Evolutionary conservation across 2,797 vertebrate species (phyloP).

Genomic region (Cyclura pinguis): DNA sequence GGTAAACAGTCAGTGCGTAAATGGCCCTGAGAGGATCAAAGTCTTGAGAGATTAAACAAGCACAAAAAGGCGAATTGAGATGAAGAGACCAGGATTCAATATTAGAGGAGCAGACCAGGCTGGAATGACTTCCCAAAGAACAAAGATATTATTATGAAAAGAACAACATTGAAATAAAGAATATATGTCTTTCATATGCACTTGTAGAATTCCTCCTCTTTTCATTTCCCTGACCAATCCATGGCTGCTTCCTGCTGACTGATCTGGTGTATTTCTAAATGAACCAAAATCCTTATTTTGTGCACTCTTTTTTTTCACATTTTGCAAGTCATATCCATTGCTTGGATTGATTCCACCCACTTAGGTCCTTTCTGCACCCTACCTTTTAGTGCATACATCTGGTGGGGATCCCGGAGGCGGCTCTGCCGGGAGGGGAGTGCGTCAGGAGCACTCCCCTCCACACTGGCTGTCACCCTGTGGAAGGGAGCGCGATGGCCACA

Average conservation of each 20-base stretch:
- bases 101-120: neutral
- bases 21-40: conserved; percentile 5
- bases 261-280: neutral
- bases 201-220: neutral
- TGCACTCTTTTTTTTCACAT: neutral
- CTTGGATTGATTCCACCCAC: neutral
- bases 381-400: no score
- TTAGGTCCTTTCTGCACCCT: no score
- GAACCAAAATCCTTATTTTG: neutral
- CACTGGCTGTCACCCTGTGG: no score
- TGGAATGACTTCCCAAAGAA: neutral
- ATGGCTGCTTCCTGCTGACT: neutral
- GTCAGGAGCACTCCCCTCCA: no score
- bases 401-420: no score
- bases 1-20: neutral
- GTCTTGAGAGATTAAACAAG: neutral
- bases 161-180: neutral
- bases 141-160: neutral
- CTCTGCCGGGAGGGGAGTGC: no score
- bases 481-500: no score
- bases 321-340: neutral
- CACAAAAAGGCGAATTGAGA: neutral
- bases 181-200: neutral
- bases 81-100: neutral
- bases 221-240: neutral